Base-by-base conservation (phyloP, 2,797 vertebrate species). In the Hemitrygon akajei region DNA sequence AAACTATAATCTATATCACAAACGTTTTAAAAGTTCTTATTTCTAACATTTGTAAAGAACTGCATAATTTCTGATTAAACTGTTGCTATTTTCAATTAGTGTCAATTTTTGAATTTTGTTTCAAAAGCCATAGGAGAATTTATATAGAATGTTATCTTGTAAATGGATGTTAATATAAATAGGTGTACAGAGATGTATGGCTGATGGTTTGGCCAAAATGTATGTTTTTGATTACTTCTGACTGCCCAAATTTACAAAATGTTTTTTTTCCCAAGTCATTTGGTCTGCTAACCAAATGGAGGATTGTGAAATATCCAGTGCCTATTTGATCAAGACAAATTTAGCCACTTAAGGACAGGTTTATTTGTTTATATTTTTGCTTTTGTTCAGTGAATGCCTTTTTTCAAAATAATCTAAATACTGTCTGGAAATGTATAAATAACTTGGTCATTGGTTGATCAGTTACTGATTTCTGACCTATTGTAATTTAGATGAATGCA, bases 21-120 rank as follows among this genome's bases (percentile, higher is more conserved):
- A 47, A 92, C 56, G 71, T 93, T 93, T 76, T 93, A 93, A 93
- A 93, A 56, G 71, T 93, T 93, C 91, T 76, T 76, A 75, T 93
- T 93, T 93, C 91, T 93, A 93, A 93, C 91, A 93, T 93, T 93
- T 93, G 91, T 93, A 93, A 93, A 93, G 91, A 93, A 93, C 91
- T 93, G 91, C 91, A 93, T 93, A 76, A 93, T 93, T 93, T 76
- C 91, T 93, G 91, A 93, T 93, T 93, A 93, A 93, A 93, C 91
- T 93, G 66, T 93, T 93, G 91, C 91, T 93, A 93, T 93, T 93
- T 93, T 93, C 91, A 93, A 73, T 93, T 93, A 93, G 73, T 56
- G 71, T 93, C 91, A 93, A 76, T 93, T 93, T 93, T 93, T 93
- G 71, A 93, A 93, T 76, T 93, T 93, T 93, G 91, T 93, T 92